Evolutionary conservation across 2,797 vertebrate genomes (phyloP), one percentile per base, ranked within the genome.

Genomic region (Ciconia nigra): DNA sequence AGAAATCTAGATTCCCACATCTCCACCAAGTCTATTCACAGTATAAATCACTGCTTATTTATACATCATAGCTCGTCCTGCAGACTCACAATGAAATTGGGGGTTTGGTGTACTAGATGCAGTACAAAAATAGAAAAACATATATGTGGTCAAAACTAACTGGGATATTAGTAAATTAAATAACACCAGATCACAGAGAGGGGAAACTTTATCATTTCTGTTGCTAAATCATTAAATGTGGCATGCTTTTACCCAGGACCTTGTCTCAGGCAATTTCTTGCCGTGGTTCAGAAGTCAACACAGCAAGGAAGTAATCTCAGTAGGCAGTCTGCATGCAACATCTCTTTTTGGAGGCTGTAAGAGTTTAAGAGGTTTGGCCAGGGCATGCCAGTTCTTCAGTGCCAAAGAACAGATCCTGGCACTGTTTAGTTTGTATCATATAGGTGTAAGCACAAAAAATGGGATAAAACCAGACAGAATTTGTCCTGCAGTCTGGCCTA

Each of bases 121-220:
- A 44, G 15, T 11, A 54, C 3, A 77, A 51, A 82, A 67, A 29
- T 4, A 78, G 28, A 54, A 71, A 86, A 92, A 47, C 3, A 33
- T 15, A 8, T 8, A 54, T 4, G 4, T 41, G 31, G 25, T 37
- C 63, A 77, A 85, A 91, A 61, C 11, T 69, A 61, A 33, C 10
- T 33, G 17, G 6, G 4, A n/a, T 54, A 46, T 46, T 54, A 79
- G 10, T 41, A 69, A 33, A 42, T 37, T 74, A 71, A 84, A 65
- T 22, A 76, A 4, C 42, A 39, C 5, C 2, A 2, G 42, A 52
- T 51, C 18, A 41, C 1, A 11, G 3, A 58, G 20, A 82, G 5
- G 1, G n/a, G 28, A 72, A 79, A 28, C 2, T 19, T 77, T 6
- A 37, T 20, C 0, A 26, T 39, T 82, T 84, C 46, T 46, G 1